Evolutionary conservation across 2,113 vertebrate genomes (phyloP).

Genomic region (Pholis gunnellus): DNA sequence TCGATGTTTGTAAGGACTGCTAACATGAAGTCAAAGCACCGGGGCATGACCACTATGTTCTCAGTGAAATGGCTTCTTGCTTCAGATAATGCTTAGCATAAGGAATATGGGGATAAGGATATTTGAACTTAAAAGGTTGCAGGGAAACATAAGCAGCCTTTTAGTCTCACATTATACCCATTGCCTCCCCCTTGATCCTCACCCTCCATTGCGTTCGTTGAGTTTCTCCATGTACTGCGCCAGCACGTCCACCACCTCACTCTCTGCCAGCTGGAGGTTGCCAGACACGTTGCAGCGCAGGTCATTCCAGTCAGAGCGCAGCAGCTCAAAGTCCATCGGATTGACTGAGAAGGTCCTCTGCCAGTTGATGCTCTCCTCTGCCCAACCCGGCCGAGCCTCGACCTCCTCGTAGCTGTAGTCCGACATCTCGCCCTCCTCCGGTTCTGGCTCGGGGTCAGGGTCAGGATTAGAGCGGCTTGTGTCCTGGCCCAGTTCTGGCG

Average conservation of each 20-base stretch:
- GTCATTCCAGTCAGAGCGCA: conserved; percentile 99
- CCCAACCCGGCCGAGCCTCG: conserved; percentile 89
- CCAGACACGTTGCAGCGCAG: conserved; percentile 97
- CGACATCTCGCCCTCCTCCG: conserved; percentile 87
- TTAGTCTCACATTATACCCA: not conserved
- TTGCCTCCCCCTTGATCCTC: conserved; percentile 31
- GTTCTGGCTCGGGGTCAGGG: conserved; percentile 74
- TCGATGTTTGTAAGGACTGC: conserved; percentile 39
- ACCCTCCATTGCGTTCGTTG: conserved; percentile 93
- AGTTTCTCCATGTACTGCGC: conserved; percentile 98
- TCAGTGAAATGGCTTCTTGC: conserved; percentile 34
- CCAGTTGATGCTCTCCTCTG: conserved; percentile 96
- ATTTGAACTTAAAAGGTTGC: not conserved
- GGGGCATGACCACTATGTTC: conserved; percentile 37
- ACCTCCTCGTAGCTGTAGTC: conserved; percentile 93
- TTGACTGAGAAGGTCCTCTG: conserved; percentile 97
- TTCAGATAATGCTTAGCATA: conserved; percentile 28
- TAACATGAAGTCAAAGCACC: conserved; percentile 31
- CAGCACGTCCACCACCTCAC: conserved; percentile 94
- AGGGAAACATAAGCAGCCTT: not conserved
- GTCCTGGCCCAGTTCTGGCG: conserved; percentile 61
- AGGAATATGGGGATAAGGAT: not conserved
- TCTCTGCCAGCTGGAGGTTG: conserved; percentile 95
- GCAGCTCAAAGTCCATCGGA: conserved; percentile 93
- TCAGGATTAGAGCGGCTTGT: conserved; percentile 73